Evolutionary conservation across 2,888 invertebrate species (phyloP).

Genomic region (Athalia rosae): DNA sequence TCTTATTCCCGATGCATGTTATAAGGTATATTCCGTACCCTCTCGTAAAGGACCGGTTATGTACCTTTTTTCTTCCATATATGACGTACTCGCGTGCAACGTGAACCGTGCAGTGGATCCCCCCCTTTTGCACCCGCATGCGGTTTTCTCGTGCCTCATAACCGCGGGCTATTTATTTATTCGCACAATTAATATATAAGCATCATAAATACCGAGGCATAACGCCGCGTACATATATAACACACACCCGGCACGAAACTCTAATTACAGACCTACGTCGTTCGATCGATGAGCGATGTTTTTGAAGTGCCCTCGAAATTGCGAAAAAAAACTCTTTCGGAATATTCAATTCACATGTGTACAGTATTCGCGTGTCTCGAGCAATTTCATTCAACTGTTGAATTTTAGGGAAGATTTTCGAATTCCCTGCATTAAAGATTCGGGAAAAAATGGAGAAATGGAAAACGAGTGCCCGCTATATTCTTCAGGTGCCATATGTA

Average conservation of each 20-base stretch:
- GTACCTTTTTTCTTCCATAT: slow-evolving; percentile 36
- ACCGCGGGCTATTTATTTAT: slow-evolving; percentile 70
- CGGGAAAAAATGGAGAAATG: too few relatives aligned
- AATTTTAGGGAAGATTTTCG: not conserved
- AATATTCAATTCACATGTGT: not conserved
- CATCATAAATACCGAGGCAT: slow-evolving; percentile 67
- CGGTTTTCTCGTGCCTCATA: slow-evolving; percentile 36
- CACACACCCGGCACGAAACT: not conserved
- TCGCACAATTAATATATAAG: slow-evolving; percentile 72
- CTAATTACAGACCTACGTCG: not conserved
- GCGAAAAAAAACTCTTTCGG: not conserved
- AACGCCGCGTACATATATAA: not conserved
- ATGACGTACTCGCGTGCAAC: not conserved
- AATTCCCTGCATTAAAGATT: too few relatives aligned
- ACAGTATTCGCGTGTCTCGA: not conserved
- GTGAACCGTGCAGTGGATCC: slow-evolving; percentile 23
- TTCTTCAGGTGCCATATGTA: not conserved
- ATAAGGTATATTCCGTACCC: too few relatives aligned
- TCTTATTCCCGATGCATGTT: too few relatives aligned
- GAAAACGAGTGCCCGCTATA: too few relatives aligned
- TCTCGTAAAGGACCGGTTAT: slow-evolving; percentile 60
- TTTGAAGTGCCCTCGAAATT: not conserved
- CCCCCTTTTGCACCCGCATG: slow-evolving; percentile 5
- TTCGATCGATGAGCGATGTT: not conserved
- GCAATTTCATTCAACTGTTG: too few relatives aligned